These are phyloP conservation scores for Diglossa cyanea DNA, from an alignment of 2,797 vertebrate genomes.

Conservation along the genomic window DNA sequence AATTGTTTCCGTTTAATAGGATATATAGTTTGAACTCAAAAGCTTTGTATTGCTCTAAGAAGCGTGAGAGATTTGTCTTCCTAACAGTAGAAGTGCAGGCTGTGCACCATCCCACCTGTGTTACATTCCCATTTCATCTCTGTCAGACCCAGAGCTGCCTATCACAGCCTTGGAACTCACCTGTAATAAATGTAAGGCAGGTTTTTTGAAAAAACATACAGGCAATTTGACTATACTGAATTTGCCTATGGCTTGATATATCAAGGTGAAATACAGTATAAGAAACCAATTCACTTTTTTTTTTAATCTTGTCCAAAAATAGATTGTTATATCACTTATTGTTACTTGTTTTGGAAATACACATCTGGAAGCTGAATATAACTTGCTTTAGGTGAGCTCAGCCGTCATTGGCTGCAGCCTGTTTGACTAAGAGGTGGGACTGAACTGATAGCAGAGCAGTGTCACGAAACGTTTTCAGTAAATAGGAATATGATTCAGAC, in stretches of 20 bases:
- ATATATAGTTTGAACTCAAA: neutral
- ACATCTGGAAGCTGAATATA: neutral
- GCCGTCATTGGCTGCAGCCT: neutral
- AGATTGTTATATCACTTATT: neutral
- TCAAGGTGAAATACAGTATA: neutral
- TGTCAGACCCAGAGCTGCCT: neutral
- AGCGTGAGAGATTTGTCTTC: neutral
- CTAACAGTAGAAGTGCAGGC: neutral
- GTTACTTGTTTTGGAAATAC: neutral
- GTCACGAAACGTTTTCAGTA: neutral
- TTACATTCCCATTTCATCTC: neutral
- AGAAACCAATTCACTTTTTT: neutral
- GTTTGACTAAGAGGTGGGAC: neutral
- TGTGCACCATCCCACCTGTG: neutral
- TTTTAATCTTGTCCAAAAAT: neutral
- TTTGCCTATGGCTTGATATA: neutral
- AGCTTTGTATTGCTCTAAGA: neutral
- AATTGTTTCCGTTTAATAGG: neutral
- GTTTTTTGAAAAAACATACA: fast-evolving
- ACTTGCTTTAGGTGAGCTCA: neutral
- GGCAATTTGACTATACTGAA: neutral
- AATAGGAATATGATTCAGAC: neutral
- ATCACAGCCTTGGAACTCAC: neutral
- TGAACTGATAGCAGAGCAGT: neutral
- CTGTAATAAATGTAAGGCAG: neutral